Conservation (phyloP, 2,888 invertebrate genomes). For the Hermaeophaga mercurialis region DNA sequence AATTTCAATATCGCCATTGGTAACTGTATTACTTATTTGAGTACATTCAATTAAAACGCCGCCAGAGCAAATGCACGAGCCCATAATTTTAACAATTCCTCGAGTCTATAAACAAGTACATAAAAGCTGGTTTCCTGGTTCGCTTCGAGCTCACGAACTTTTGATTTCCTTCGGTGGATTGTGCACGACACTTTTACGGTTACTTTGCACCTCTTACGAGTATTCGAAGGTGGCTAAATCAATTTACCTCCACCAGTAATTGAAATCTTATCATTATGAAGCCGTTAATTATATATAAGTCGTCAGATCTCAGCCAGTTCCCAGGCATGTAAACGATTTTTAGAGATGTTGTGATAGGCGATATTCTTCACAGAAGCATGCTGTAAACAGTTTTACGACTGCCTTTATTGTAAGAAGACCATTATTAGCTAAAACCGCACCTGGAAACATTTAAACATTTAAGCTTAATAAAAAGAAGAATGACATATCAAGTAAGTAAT, state of each 20-base stretch:
- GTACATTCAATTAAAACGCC: slow-evolving; percentile 52
- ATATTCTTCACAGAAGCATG: too few species aligned
- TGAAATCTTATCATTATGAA: slow-evolving; percentile 1
- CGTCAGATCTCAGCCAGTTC: background rate
- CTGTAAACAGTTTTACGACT: too few species aligned
- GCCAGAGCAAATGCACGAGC: slow-evolving; percentile 50
- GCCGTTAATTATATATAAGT: background rate
- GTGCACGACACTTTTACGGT: slow-evolving; percentile 36
- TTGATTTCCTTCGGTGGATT: slow-evolving; percentile 43
- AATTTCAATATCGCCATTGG: background rate
- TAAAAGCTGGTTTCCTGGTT: slow-evolving; percentile 48
- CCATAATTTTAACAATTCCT: slow-evolving; percentile 47
- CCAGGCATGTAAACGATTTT: background rate
- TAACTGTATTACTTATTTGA: slow-evolving; percentile 37
- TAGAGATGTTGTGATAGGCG: too few species aligned
- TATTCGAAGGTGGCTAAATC: background rate
- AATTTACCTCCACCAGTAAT: background rate
- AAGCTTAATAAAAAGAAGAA: too few species aligned
- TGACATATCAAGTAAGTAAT: too few species aligned
- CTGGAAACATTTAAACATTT: too few species aligned
- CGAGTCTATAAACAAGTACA: slow-evolving; percentile 48
- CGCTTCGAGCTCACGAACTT: slow-evolving; percentile 37
- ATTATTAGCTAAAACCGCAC: too few species aligned
- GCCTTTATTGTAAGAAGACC: too few species aligned
- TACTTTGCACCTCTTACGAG: slow-evolving; percentile 33